Evolutionary conservation across 2,888 invertebrate genomes (phyloP).

Genomic region (Drosophila maculinotata): DNA sequence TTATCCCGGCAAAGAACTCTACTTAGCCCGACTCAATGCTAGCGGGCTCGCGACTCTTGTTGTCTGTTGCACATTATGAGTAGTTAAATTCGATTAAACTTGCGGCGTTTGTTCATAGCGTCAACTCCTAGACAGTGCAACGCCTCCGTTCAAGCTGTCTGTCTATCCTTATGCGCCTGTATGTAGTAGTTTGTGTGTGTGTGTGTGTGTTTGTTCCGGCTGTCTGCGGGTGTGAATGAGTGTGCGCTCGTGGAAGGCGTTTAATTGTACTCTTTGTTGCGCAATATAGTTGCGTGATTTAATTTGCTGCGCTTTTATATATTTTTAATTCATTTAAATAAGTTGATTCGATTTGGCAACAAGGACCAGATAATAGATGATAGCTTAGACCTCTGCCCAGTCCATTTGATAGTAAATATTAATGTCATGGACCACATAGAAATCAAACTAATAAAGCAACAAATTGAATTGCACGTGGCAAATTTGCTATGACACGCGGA

Average conservation of each 20-base stretch:
- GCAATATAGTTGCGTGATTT: slow-evolving; percentile 77
- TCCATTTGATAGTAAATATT: neutral
- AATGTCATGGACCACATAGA: slow-evolving; percentile 3
- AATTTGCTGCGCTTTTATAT: slow-evolving; percentile 71
- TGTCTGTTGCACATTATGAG: slow-evolving; percentile 83
- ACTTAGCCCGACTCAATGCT: slow-evolving; percentile 20
- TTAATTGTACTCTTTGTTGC: slow-evolving; percentile 73
- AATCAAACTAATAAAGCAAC: slow-evolving; percentile 15
- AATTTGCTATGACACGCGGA: slow-evolving; percentile 14
- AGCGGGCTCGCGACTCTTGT: slow-evolving; percentile 43
- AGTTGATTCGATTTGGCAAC: slow-evolving; percentile 60
- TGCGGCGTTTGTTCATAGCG: slow-evolving; percentile 65
- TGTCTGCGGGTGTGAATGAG: slow-evolving; percentile 4
- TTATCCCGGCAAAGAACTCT: neutral
- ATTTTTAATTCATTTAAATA: slow-evolving; percentile 74
- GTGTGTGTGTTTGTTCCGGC: neutral
- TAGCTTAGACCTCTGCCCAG: neutral
- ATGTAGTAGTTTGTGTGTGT: slow-evolving; percentile 6
- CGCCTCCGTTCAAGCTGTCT: slow-evolving; percentile 36
- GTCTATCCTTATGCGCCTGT: slow-evolving; percentile 10
- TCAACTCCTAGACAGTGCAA: slow-evolving; percentile 52
- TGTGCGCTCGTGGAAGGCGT: slow-evolving; percentile 27
- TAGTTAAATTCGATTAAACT: slow-evolving; percentile 83
- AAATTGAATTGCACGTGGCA: slow-evolving; percentile 26
- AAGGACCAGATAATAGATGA: slow-evolving; percentile 15